Base-by-base conservation (phyloP, 2,113 vertebrate genomes). In the Alaudala cheleensis region DNA sequence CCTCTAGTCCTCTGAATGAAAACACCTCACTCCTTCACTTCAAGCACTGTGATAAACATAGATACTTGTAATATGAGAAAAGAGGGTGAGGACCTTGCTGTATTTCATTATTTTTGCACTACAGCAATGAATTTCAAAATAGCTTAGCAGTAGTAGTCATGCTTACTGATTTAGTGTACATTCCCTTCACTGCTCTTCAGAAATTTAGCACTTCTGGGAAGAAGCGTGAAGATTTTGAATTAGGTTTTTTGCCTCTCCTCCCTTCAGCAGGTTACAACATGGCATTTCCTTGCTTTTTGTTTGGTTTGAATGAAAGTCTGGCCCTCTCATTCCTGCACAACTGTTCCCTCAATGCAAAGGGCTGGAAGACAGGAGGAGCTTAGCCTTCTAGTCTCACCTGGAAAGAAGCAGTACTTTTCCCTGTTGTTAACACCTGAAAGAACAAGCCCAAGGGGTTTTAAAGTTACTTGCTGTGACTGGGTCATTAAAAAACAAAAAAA, bases 21-120 rank as follows among this genome's bases (percentile, higher is more conserved):
- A 95, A 90, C 44, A 92, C 49, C 51, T 93, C 37, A 0, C 56
- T 94, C 92, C 70, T 78, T 79, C 67, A 67, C 79, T 83, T 84
- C 81, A 88, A 91, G 58, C 79, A 45, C 84, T 24, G 25, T 33
- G 85, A 92, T 78, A 96, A 94, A 95, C 88, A 96, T 78, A 94
- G 88, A 84, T 67, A 60, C 72, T 77, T 94, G 93, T 92, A 94
- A 88, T 26, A 83, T 3, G 78, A 90, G 90, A 85, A 95, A 83
- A 77, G 81, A 53, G 57, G 64, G 81, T 37, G 58, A 95, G 54
- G 91, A 93, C 78, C 88, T 94, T 64, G 82, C 71, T 94, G 67
- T 33, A 86, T 88, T 90, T 88, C 86, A 86, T 86, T 96, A 81
- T 84, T 92, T 92, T 78, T 60, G 79, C 84, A 67, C 51, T 70